Conservation (phyloP, 1,140 invertebrate species). For the Luehdorfia chinensis region DNA sequence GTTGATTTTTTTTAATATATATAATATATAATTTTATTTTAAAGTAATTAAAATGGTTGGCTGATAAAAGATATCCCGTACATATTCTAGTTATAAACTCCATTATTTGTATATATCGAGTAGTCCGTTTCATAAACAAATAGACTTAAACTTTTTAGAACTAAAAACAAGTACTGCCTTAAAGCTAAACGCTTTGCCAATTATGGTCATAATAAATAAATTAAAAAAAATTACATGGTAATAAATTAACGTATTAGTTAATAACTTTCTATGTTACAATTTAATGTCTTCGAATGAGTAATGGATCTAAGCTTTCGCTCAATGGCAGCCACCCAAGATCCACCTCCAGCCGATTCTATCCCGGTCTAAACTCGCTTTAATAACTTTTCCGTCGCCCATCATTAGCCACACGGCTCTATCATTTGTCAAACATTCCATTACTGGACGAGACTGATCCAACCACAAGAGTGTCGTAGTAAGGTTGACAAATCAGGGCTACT, state of each 20-base stretch:
- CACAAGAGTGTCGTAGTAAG: neutral
- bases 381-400: constrained; percentile 20
- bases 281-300: constrained; percentile 6
- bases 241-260: neutral
- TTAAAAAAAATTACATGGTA: too few relatives aligned
- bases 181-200: too few relatives aligned
- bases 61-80: too few relatives aligned
- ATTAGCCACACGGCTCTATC: constrained; percentile 17
- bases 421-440: constrained; percentile 25
- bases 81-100: too few relatives aligned
- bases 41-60: too few relatives aligned
- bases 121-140: too few relatives aligned
- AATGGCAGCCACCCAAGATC: constrained; percentile 20
- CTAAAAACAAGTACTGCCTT: too few relatives aligned
- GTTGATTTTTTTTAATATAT: too few relatives aligned
- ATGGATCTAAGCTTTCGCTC: neutral
- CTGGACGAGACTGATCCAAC: neutral
- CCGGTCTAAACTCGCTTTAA: constrained; percentile 14
- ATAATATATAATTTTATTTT: too few relatives aligned
- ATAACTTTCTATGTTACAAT: constrained; percentile 2
- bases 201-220: too few relatives aligned
- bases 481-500: constrained; percentile 8
- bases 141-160: too few relatives aligned
- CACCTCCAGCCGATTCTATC: neutral
- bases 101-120: too few relatives aligned